Conservation (phyloP, 1,140 invertebrate species). For the Chironomus tepperi region DNA sequence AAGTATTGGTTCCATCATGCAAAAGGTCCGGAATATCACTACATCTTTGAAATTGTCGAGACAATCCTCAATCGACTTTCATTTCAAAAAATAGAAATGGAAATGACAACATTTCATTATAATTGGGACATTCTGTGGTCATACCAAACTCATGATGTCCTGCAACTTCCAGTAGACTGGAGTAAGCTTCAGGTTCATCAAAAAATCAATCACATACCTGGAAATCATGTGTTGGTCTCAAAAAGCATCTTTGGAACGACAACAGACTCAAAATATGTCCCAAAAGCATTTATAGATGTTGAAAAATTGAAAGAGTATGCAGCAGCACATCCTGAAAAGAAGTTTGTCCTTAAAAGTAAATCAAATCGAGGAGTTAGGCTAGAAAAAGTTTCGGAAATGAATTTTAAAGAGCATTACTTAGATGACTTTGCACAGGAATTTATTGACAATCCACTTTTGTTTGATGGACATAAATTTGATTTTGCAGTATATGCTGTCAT, state of each 20-base stretch:
- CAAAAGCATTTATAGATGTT: not conserved
- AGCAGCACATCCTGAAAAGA: not conserved
- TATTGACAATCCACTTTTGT: not conserved
- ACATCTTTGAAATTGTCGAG: not conserved
- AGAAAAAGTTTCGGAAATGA: not conserved
- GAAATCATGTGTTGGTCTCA: not conserved
- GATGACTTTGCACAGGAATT: conserved; percentile 4
- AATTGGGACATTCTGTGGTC: not conserved
- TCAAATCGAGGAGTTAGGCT: not conserved
- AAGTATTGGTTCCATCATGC: not conserved
- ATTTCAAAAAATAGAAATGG: not conserved
- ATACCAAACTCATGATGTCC: not conserved
- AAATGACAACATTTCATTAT: not conserved
- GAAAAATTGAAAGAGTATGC: not conserved
- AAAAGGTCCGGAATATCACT: not conserved
- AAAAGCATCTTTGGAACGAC: not conserved
- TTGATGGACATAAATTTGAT: conserved; percentile 5
- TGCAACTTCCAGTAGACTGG: not conserved
- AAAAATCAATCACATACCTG: conserved; percentile 4
- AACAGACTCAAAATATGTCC: not conserved
- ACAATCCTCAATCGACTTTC: not conserved
- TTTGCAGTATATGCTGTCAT: not conserved
- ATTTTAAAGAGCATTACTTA: not conserved
- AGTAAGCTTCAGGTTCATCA: not conserved
- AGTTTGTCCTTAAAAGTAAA: not conserved